phyloP scores from a whole-genome alignment of 1,140 invertebrate species.

The Solenopsis invicta region DNA sequence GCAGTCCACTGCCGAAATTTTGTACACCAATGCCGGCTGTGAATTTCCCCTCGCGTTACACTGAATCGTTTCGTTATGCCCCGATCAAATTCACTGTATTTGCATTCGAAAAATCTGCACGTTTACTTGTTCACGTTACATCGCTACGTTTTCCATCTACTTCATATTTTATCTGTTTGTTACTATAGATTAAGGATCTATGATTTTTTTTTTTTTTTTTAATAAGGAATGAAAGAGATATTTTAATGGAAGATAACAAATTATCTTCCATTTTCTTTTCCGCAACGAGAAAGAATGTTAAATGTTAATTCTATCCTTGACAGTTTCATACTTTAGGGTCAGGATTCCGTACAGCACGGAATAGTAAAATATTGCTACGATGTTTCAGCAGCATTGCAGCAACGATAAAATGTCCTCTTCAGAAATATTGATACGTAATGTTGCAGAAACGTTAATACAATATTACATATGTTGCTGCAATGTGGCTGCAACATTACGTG shows the following conservation, averaged over 20 bases:
- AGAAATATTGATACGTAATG: too few species aligned
- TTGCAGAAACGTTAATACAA: too few species aligned
- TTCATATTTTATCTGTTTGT: background rate
- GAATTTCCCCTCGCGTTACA: too few species aligned
- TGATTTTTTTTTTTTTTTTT: too few species aligned
- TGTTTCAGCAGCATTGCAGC: too few species aligned
- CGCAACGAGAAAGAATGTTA: background rate
- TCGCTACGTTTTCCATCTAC: background rate
- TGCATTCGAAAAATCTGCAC: constrained; percentile 39
- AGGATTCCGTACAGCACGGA: too few species aligned
- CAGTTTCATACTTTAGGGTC: background rate
- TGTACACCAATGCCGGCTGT: too few species aligned
- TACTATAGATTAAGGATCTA: background rate
- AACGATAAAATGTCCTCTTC: too few species aligned
- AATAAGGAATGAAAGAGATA: background rate
- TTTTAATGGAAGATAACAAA: constrained; percentile 5
- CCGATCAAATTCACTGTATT: constrained; percentile 38
- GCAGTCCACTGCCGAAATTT: too few species aligned
- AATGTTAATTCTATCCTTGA: background rate
- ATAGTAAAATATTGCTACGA: too few species aligned
- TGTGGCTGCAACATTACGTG: too few species aligned
- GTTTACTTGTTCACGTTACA: constrained; percentile 14
- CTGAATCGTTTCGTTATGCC: constrained; percentile 13
- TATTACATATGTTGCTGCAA: too few species aligned
- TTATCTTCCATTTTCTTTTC: background rate